These are phyloP conservation scores for Lagopus leucura DNA, from an alignment of 2,113 vertebrate genomes.

Conservation along the genomic window DNA sequence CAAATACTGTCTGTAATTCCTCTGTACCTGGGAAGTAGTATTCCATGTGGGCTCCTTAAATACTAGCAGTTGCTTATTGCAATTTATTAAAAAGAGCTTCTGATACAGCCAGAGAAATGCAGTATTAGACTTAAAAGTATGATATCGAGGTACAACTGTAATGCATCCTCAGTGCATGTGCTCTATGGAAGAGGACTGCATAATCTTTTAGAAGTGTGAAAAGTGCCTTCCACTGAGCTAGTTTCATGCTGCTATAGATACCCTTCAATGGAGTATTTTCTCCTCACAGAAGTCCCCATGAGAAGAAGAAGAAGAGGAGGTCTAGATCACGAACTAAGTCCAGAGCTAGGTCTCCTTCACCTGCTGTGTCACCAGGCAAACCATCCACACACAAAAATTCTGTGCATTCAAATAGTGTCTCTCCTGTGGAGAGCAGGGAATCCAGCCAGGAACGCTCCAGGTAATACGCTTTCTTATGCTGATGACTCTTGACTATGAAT, in stretches of 20 bases:
- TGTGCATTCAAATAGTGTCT: conserved; percentile 84
- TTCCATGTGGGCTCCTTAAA: background rate
- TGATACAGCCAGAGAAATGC: background rate
- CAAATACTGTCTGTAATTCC: background rate
- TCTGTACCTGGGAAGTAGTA: background rate
- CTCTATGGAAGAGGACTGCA: background rate
- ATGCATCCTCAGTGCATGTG: background rate
- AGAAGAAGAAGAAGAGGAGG: conserved; percentile 86
- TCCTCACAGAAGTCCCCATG: conserved; percentile 81
- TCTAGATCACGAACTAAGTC: conserved; percentile 81
- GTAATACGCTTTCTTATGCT: conserved; percentile 54
- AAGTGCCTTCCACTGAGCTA: background rate
- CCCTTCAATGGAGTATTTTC: background rate
- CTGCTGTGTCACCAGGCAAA: conserved; percentile 81
- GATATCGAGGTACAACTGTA: background rate
- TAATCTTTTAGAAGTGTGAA: background rate
- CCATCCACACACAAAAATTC: conserved; percentile 78
- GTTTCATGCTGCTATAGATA: background rate
- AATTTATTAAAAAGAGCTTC: background rate
- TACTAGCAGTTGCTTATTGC: background rate
- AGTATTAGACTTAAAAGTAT: background rate
- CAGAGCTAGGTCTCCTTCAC: conserved; percentile 83
- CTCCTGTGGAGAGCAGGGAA: conserved; percentile 89
- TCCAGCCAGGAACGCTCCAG: conserved; percentile 91
- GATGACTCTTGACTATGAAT: background rate